These are phyloP conservation scores for Clavelina lepadiformis DNA, from an alignment of 23 tunicate genomes.

Conservation along the genomic window DNA sequence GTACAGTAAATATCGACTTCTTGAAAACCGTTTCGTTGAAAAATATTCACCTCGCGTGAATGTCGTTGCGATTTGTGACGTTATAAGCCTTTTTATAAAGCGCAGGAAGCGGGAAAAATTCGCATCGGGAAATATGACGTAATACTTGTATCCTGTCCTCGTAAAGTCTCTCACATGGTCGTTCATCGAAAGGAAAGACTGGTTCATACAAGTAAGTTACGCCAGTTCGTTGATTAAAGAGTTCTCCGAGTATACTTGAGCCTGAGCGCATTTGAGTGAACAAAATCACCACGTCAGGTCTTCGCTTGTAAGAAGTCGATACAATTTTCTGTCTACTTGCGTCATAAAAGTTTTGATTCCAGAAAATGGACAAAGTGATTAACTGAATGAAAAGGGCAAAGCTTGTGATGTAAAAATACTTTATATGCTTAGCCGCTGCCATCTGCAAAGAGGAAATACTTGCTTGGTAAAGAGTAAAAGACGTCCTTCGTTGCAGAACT, in stretches of 20 bases:
- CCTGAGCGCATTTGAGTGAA: constrained; percentile 38
- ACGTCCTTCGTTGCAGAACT: too few species aligned
- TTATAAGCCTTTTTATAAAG: constrained; percentile 1
- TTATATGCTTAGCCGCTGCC: too few species aligned
- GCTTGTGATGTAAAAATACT: too few species aligned
- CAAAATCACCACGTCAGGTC: constrained; percentile 40
- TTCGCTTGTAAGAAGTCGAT: too few species aligned
- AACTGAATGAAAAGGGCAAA: too few species aligned
- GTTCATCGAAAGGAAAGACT: constrained; percentile 23
- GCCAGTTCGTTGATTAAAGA: constrained; percentile 32
- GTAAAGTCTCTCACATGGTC: neutral
- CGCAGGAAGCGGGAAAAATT: constrained; percentile 10
- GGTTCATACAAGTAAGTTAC: constrained; percentile 62
- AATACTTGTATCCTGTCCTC: constrained; percentile 9
- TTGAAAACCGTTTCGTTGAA: too few species aligned
- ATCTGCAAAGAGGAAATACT: too few species aligned
- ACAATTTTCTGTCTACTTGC: too few species aligned
- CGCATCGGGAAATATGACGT: constrained; percentile 2
- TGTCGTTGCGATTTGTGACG: constrained; percentile 9
- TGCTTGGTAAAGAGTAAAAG: too few species aligned
- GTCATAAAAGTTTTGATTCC: too few species aligned
- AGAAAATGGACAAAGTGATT: too few species aligned
- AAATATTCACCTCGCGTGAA: constrained; percentile 18
- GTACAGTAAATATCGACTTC: too few species aligned
- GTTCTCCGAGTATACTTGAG: constrained; percentile 40